Evolutionary conservation across 2,797 vertebrate species (phyloP), one percentile per base, ranked within the genome.

Genomic region (Melanotaenia trifasciata): DNA sequence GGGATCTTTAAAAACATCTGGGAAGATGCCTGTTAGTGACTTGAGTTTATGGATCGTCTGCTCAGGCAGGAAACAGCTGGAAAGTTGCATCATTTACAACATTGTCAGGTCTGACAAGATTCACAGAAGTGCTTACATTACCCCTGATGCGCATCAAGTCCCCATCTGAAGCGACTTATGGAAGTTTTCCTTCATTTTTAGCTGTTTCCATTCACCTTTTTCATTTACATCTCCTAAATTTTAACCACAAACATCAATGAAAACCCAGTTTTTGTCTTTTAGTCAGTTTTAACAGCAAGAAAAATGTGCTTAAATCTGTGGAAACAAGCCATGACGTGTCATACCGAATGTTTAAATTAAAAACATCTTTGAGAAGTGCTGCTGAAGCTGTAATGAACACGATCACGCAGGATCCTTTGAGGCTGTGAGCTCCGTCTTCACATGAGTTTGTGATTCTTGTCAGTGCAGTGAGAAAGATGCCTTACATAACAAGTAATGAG

Each of bases 361-460:
- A 30, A 30, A 30, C 28, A 30, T 30, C 28, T 82, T 8, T 67
- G 20, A 43, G 38, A 65, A 5, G 30, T 22, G 26, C 66, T 64
- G 38, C 70, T 20, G 61, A 12, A 16, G 35, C n/a, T 18, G 40
- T 50, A 50, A 50, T 43, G 4, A 43, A 14, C 16, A 14, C 1
- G 5, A 38, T 38, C 36, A 26, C 38, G 22, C 38, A 0, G 1
- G 50, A 51, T n/a, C 10, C 18, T 22, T n/a, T 20, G 4, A 33
- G 20, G 1, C 58, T 22, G 20, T 59, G 58, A 26, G 18, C 38
- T 47, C 36, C 13, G 59, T 73, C 74, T 79, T 86, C 83, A 69
- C 84, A 65, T 32, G 78, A 28, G 53, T 64, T 53, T 20, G 79
- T 35, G 79, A 87, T 16, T 83, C 70, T 64, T 22, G 40, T 57